A percentile compares a stretch with the other conserved stretches of the same genome.
Conservation (phyloP, 2,888 invertebrate genomes). For the Eucriotettix oculatus region DNA sequence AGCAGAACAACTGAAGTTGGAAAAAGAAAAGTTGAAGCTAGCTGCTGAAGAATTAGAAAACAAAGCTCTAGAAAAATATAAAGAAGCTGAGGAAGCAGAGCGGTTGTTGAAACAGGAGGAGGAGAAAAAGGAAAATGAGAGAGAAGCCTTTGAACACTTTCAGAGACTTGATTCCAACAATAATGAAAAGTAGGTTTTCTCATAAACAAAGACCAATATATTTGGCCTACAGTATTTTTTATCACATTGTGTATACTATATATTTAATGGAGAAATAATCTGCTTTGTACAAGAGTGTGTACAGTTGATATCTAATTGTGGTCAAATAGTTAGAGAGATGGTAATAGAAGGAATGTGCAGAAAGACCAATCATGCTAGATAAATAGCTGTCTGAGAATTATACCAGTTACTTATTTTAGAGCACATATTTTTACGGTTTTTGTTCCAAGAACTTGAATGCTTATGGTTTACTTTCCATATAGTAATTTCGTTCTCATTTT, state of each 20-base stretch:
- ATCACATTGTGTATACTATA: background rate
- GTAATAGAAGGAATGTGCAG: too few relatives aligned
- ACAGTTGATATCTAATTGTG: too few relatives aligned
- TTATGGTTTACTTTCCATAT: too few relatives aligned
- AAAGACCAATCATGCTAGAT: too few relatives aligned
- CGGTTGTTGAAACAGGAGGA: constrained; percentile 38
- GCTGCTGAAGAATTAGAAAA: constrained; percentile 56
- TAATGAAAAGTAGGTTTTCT: constrained; percentile 37
- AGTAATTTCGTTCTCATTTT: too few relatives aligned
- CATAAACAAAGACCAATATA: too few relatives aligned
- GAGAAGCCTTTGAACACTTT: constrained; percentile 60
- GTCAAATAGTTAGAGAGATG: too few relatives aligned
- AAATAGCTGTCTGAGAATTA: too few relatives aligned
- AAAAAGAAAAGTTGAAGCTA: constrained; percentile 56
- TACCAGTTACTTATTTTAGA: too few relatives aligned
- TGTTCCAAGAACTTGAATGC: too few relatives aligned
- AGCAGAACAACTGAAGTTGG: constrained; percentile 61
- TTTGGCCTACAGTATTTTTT: background rate
- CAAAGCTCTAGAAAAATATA: constrained; percentile 58
- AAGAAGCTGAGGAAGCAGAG: constrained; percentile 42
- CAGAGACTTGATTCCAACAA: constrained; percentile 61
- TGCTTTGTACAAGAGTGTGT: too few relatives aligned
- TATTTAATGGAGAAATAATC: background rate
- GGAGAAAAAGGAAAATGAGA: constrained; percentile 35
- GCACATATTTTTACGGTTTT: too few relatives aligned